Base-by-base conservation (phyloP, 2,888 invertebrate species). In the Ophonus ardosiacus region DNA sequence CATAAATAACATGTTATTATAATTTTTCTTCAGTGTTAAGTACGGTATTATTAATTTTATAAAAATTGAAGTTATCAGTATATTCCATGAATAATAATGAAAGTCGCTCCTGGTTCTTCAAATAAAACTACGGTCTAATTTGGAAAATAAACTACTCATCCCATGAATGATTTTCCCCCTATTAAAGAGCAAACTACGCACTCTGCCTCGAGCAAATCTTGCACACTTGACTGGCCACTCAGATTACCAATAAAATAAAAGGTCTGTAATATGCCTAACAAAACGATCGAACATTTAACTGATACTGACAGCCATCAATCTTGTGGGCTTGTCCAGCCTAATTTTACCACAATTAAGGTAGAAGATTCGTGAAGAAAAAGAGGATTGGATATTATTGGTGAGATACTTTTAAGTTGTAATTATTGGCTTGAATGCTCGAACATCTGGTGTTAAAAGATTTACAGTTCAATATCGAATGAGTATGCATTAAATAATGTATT, bases 161-260 rank as follows among this genome's bases (percentile, higher is more conserved):
- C 15, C 68, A 31, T 68, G 68, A 68, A 31, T 68, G 68, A 38
- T 68, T 68, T 31, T 40, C 68, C 68, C 63, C 13, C 68, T 38
- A 68, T 68, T 68, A 68, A 68, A 68, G 38, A 68, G 38, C 38
- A 38, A 68, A 68, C 24, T 31, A 68, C 15, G 38, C 68, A 31
- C 13, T 31, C 7, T 0, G 68, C 68, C 68, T 68, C 31, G 6
- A 7, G 68, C 68, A 8, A 0, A 31, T 68, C 38, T 68, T 68
- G 15, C 68, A 68, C 68, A 68, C 68, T 68, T 68, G 68, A 68
- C 68, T 38, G 31, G 38, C 31, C 68, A 38, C 68, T 68, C 38
- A 68, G 31, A 68, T 68, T 68, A 68, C 68, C 68, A 68, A 68
- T 68, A 68, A 68, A 68, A 68, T 68, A 68, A 68, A 68, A 68